Conservation (phyloP, 2,888 invertebrate genomes). For the Drosophila mettleri region DNA sequence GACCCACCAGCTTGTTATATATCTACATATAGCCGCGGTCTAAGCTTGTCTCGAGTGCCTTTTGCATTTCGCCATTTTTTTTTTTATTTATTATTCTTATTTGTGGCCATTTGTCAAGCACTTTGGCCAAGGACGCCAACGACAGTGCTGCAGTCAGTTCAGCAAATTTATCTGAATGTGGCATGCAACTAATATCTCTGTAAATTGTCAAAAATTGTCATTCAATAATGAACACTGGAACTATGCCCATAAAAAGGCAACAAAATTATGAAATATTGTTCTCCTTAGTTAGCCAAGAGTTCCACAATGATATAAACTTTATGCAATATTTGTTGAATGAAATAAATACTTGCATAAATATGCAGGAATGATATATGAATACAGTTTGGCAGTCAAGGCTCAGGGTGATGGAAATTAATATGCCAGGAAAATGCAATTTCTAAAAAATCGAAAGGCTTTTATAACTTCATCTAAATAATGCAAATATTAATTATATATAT, state of each 20-base stretch:
- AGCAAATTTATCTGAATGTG: conserved; percentile 32
- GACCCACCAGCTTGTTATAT: conserved; percentile 49
- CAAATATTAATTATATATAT: background rate
- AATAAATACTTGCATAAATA: too few species aligned
- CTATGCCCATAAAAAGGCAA: conserved; percentile 3
- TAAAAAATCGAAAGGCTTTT: background rate
- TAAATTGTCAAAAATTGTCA: conserved; percentile 12
- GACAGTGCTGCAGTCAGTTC: conserved; percentile 30
- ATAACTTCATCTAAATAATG: background rate
- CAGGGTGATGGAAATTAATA: background rate
- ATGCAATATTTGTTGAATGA: background rate
- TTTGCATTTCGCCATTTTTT: conserved; percentile 56
- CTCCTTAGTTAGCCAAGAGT: background rate
- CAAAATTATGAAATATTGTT: conserved; percentile 12
- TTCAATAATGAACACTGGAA: conserved; percentile 14
- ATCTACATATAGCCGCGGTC: conserved; percentile 9
- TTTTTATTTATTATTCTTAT: conserved; percentile 78
- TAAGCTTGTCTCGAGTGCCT: conserved; percentile 56
- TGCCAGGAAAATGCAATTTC: background rate
- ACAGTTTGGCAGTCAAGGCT: background rate
- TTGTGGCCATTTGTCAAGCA: conserved; percentile 77
- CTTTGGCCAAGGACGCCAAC: conserved; percentile 61
- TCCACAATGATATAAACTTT: conserved; percentile 2
- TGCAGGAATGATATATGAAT: too few species aligned
- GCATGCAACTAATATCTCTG: conserved; percentile 16